Conservation (phyloP, 30 jellyfish, hydroid and myxozoan genomes). For the Pseudorhiza aurosa region DNA sequence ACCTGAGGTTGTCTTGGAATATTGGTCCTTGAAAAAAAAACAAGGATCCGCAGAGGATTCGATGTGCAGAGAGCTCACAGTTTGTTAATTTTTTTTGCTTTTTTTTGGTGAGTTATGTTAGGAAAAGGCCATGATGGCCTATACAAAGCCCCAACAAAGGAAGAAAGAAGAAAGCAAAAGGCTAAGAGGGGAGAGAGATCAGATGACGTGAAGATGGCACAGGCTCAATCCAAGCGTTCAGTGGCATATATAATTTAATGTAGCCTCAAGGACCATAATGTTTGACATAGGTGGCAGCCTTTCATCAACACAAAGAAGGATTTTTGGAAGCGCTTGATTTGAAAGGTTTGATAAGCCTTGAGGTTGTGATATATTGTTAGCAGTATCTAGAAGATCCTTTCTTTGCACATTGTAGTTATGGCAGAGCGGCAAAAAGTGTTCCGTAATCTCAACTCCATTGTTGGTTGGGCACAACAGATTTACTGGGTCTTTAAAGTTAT, state of each 20-base stretch:
- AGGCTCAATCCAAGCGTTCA: constrained; percentile 18
- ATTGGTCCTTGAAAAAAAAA: no score
- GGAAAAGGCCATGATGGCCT: no score
- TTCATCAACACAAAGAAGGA: constrained; percentile 38
- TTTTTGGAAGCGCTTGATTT: constrained; percentile 20
- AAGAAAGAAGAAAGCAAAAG: no score
- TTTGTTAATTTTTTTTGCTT: neutral
- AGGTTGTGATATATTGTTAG: constrained; percentile 3
- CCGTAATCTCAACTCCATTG: constrained; percentile 12
- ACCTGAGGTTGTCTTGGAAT: no score
- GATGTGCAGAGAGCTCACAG: neutral
- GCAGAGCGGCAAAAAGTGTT: constrained; percentile 25
- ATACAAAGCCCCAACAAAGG: no score
- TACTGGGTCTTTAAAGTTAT: constrained; percentile 15
- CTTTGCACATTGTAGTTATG: constrained; percentile 5
- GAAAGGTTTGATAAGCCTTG: constrained; percentile 45
- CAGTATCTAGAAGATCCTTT: constrained; percentile 22
- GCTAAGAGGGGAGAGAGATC: no score
- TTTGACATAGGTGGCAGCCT: constrained; percentile 31
- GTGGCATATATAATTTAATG: constrained; percentile 23
- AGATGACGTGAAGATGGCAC: neutral
- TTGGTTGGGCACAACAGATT: constrained; percentile 18
- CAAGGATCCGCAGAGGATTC: constrained; percentile 1
- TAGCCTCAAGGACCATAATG: constrained; percentile 45
- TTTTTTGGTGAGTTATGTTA: no score